phyloP scores from a whole-genome alignment of 2,888 invertebrate species.

The Myopa testacea region DNA sequence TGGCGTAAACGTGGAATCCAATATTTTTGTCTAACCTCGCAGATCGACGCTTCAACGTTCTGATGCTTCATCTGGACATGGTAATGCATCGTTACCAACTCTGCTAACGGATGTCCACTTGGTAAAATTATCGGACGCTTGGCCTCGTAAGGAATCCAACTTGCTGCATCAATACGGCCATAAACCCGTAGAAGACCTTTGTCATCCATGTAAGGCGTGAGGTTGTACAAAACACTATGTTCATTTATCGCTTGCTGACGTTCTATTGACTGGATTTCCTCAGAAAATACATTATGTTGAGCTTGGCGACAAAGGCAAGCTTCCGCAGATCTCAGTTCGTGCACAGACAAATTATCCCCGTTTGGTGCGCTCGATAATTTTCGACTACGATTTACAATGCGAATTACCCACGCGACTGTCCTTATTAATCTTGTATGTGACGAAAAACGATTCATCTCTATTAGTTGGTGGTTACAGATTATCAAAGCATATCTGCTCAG shows the following conservation, averaged over 20 bases:
- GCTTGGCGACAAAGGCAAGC: slow-evolving; percentile 16
- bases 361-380: neutral
- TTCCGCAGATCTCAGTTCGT: slow-evolving; percentile 34
- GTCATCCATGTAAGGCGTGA: slow-evolving; percentile 37
- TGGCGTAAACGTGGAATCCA: slow-evolving; percentile 33
- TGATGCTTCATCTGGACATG: slow-evolving; percentile 39
- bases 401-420: slow-evolving; percentile 37
- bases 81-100: slow-evolving; percentile 12
- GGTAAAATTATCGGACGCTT: slow-evolving; percentile 37
- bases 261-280: slow-evolving; percentile 26
- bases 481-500: slow-evolving; percentile 19
- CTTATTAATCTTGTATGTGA: slow-evolving; percentile 35
- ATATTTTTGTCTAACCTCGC: slow-evolving; percentile 31
- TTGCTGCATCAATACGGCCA: slow-evolving; percentile 37
- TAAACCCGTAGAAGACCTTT: slow-evolving; percentile 26
- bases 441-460: no score
- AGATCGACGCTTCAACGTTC: slow-evolving; percentile 36
- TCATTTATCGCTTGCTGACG: neutral
- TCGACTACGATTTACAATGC: slow-evolving; percentile 27
- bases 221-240: slow-evolving; percentile 21
- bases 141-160: slow-evolving; percentile 27
- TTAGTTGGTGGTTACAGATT: no score
- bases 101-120: slow-evolving; percentile 22
- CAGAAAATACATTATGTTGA: slow-evolving; percentile 30
- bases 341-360: slow-evolving; percentile 14